A percentile compares a stretch with the other conserved stretches of the same genome.
phyloP scores from a whole-genome alignment of 1,140 invertebrate species.

The Penaeus indicus region DNA sequence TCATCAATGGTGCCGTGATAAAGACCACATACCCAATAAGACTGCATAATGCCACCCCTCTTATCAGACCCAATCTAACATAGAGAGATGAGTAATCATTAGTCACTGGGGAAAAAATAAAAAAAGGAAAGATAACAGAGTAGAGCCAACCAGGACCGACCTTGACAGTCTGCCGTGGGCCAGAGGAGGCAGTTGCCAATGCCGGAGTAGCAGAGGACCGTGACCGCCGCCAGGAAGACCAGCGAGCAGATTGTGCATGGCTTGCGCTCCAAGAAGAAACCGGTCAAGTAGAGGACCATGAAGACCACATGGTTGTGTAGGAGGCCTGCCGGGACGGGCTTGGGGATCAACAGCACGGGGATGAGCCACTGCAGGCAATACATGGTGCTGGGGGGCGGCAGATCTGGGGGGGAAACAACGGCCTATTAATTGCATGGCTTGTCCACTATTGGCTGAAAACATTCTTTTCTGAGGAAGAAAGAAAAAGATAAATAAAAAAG shows the following conservation, averaged over 20 bases:
- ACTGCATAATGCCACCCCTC: neutral
- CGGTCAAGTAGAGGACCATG: constrained; percentile 87
- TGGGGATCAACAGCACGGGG: constrained; percentile 95
- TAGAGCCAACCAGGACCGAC: constrained; percentile 12
- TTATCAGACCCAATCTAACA: neutral
- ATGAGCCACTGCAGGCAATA: constrained; percentile 99
- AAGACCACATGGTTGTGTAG: constrained; percentile 97
- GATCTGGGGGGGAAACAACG: neutral
- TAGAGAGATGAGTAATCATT: neutral
- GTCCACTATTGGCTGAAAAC: neutral
- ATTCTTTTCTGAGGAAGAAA: neutral
- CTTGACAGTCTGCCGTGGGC: constrained; percentile 69
- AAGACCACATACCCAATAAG: neutral
- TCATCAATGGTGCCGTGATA: neutral
- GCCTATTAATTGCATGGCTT: neutral
- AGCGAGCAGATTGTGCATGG: constrained; percentile 94
- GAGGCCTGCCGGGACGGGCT: constrained; percentile 93
- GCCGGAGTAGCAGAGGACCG: constrained; percentile 95
- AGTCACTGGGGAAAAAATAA: neutral
- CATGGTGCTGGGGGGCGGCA: constrained; percentile 76
- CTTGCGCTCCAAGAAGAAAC: constrained; percentile 89
- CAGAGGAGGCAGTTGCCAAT: constrained; percentile 95
- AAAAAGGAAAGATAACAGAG: neutral
- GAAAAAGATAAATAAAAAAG: too few relatives aligned
- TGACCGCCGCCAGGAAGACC: constrained; percentile 91